Conservation (phyloP, 2,113 vertebrate genomes). For the Sander lucioperca region DNA sequence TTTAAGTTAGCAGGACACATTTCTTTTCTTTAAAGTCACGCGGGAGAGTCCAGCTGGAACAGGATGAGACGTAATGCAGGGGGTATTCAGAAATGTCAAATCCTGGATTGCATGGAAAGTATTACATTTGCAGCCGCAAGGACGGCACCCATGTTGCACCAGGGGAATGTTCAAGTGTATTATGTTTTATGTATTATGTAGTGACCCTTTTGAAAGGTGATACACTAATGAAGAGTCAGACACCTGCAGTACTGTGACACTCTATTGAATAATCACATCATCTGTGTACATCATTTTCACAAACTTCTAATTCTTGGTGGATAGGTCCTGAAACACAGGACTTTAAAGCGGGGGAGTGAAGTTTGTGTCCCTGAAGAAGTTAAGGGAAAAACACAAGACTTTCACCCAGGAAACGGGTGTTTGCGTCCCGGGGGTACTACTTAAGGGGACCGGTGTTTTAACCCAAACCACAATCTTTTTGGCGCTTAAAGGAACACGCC, state of each 20-base stretch:
- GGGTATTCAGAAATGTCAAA: neutral
- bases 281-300: too few relatives aligned
- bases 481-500: too few relatives aligned
- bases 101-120: neutral
- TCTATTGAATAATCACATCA: neutral
- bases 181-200: neutral
- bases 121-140: neutral
- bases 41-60: slow-evolving; percentile 1
- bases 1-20: slow-evolving; percentile 42
- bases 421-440: too few relatives aligned
- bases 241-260: neutral
- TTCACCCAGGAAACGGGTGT: too few relatives aligned
- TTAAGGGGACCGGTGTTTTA: too few relatives aligned
- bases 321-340: too few relatives aligned
- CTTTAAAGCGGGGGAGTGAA: too few relatives aligned
- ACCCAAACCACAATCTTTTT: too few relatives aligned
- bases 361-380: too few relatives aligned
- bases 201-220: neutral
- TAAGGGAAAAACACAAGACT: too few relatives aligned
- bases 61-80: slow-evolving; percentile 6
- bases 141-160: neutral
- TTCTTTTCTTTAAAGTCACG: slow-evolving; percentile 4
- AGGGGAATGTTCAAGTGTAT: neutral
- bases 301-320: too few relatives aligned
- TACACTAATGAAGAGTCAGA: neutral